Base-by-base conservation (phyloP, 2,888 invertebrate genomes). In the Brachyopa scutellaris region DNA sequence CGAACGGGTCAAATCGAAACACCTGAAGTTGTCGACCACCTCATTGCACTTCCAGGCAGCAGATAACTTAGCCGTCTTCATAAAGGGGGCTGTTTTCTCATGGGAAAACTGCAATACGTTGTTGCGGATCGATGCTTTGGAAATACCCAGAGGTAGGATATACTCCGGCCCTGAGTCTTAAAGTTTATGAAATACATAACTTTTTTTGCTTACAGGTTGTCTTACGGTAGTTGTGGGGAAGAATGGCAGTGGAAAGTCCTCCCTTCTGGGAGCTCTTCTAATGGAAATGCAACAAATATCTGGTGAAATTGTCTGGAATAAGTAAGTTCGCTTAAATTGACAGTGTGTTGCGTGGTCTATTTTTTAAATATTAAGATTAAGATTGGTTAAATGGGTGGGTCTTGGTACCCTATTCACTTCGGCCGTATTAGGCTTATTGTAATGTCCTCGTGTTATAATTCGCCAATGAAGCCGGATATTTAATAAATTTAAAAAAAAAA, bases 221-320 rank as follows among this genome's bases (percentile, higher is more conserved):
- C 87, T 95, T 38, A 94, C 95, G 9, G 92, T 95, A 86, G 93
- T 97, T 2, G 95, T 97, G 17, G 97, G 97, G 0, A 92, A 93
- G 85, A 95, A 95, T 57, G 96, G 96, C 6, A 93, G 94, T 76
- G 97, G 97, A 1, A 97, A 97, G 88, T 93, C 94, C 0, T 96
- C 96, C 1, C 90, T 97, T 42, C 88, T 97, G 0, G 93, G 94
- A 9, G 95, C 96, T 0, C 89, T 96, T 38, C 91, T 96, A 2
- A 96, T 96, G 64, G 97, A 97, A 90, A 95, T 96, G 94, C 93
- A 93, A 57, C 91, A 92, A 55, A 90, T 93, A 33, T 91, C 92
- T 61, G 96, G 96, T 13, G 92, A 93, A 77, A 91, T 95, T 66
- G 90, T 90, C 80, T 94, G 94, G 92, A 92, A 92, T 85, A 93